Percentiles rank a stretch among this genome's conserved stretches.
Conservation (phyloP, 2,888 invertebrate genomes). For the Orchesella flavescens region DNA sequence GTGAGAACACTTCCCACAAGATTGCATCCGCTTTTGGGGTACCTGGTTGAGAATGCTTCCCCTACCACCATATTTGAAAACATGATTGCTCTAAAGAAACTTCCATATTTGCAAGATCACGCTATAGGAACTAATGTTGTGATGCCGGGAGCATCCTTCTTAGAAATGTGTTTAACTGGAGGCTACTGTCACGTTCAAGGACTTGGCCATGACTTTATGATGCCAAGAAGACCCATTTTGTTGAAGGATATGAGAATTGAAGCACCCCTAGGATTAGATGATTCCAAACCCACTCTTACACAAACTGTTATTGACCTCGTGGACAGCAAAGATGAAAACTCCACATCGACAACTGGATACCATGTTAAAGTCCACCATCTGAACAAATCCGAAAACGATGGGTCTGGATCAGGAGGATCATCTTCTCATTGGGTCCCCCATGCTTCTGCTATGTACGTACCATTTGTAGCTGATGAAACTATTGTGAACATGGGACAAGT, state of each 20-base stretch:
- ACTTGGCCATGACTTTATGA: background rate
- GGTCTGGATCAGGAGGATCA: too few species aligned
- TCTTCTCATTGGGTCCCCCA: conserved; percentile 10
- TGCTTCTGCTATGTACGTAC: background rate
- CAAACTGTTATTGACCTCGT: conserved; percentile 27
- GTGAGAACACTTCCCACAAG: background rate
- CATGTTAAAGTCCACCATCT: background rate
- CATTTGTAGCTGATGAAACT: background rate
- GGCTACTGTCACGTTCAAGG: conserved; percentile 17
- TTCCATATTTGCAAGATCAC: conserved; percentile 27
- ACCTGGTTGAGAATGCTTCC: conserved; percentile 23
- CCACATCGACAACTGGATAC: too few species aligned
- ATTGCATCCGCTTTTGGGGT: conserved; percentile 39
- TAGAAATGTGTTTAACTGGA: conserved; percentile 50
- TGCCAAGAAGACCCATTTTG: conserved; percentile 19
- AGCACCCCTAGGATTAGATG: conserved; percentile 25
- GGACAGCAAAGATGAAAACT: background rate
- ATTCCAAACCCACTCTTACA: background rate
- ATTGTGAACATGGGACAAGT: background rate
- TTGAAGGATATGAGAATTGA: conserved; percentile 38
- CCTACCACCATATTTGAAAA: conserved; percentile 23
- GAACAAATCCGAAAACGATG: background rate
- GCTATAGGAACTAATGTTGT: conserved; percentile 33
- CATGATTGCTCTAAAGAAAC: background rate
- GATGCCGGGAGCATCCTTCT: conserved; percentile 46